These are phyloP conservation scores for Galeruca laticollis DNA, from an alignment of 2,888 invertebrate species.

Conservation along the genomic window DNA sequence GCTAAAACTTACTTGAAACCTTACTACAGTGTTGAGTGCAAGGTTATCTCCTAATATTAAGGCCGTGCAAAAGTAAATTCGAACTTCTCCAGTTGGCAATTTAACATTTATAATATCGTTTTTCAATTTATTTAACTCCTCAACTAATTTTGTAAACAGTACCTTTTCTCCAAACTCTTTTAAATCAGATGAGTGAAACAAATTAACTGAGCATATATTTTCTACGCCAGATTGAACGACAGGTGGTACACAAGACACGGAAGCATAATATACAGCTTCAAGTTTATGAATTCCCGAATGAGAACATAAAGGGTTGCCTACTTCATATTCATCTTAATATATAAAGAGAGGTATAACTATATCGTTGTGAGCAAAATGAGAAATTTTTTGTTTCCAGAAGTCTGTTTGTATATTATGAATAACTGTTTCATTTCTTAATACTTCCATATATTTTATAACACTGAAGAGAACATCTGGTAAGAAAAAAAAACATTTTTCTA, in stretches of 20 bases:
- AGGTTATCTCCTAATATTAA: constrained; percentile 22
- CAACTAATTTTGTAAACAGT: constrained; percentile 11
- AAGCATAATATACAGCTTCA: neutral
- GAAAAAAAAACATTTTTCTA: too few species aligned
- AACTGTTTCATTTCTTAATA: too few species aligned
- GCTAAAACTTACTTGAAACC: too few species aligned
- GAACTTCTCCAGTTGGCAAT: too few species aligned
- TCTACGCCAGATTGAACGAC: neutral
- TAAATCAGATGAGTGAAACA: neutral
- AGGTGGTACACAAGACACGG: neutral
- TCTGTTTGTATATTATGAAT: neutral
- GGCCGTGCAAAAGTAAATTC: constrained; percentile 51
- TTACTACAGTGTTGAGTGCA: too few species aligned
- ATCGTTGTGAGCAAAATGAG: neutral
- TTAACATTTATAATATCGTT: too few species aligned
- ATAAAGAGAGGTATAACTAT: neutral
- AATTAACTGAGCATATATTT: neutral
- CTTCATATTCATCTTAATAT: neutral
- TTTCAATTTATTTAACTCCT: too few species aligned
- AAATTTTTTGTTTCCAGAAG: neutral
- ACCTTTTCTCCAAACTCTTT: constrained; percentile 28
- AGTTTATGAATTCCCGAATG: too few species aligned
- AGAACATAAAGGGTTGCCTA: neutral
- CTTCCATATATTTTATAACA: too few species aligned
- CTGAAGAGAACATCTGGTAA: too few species aligned